Conservation (phyloP, 2,888 invertebrate genomes). For the Drosophila siamana region DNA sequence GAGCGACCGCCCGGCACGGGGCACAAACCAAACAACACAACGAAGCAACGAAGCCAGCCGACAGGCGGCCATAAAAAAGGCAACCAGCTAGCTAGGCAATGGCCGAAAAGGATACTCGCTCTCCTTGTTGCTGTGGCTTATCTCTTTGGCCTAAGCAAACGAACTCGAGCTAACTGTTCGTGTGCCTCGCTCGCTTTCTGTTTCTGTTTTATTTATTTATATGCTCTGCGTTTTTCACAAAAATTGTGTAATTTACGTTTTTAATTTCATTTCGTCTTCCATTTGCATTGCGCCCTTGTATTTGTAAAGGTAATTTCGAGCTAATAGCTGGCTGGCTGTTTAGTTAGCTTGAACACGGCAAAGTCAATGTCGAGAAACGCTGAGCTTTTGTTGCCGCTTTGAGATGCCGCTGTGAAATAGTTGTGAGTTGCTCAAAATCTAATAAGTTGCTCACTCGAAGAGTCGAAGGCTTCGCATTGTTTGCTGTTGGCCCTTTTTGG, state of each 20-base stretch:
- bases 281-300: slow-evolving; percentile 47
- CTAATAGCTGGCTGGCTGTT: slow-evolving; percentile 5
- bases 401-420: neutral
- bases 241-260: slow-evolving; percentile 66
- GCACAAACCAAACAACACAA: slow-evolving; percentile 27
- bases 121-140: slow-evolving; percentile 12
- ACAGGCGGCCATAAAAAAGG: slow-evolving; percentile 38
- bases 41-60: slow-evolving; percentile 25
- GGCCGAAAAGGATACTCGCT: slow-evolving; percentile 35
- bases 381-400: neutral
- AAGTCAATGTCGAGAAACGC: no score
- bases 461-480: neutral
- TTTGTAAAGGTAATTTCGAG: neutral
- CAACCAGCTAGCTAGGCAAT: slow-evolving; percentile 52
- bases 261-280: slow-evolving; percentile 68
- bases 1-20: slow-evolving; percentile 22
- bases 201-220: slow-evolving; percentile 65
- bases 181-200: slow-evolving; percentile 17
- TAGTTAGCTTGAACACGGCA: no score
- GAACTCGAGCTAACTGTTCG: slow-evolving; percentile 8
- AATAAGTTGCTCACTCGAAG: neutral
- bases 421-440: slow-evolving; percentile 5
- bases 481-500: slow-evolving; percentile 11
- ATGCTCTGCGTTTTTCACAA: slow-evolving; percentile 40
- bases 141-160: slow-evolving; percentile 52